phyloP scores from a whole-genome alignment of 2,888 invertebrate species.

The Cantharis lateralis region DNA sequence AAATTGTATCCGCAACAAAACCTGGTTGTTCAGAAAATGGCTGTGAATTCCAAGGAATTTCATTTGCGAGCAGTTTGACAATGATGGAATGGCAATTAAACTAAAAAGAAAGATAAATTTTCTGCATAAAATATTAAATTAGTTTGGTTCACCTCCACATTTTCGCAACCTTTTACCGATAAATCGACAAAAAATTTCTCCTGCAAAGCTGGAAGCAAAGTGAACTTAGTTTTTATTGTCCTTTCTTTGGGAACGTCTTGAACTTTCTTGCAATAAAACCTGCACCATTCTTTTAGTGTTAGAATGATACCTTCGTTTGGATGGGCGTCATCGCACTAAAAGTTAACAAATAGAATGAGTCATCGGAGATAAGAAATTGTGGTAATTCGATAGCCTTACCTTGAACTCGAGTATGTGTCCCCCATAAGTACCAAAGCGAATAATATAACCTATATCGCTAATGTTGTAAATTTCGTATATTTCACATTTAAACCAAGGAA shows the following conservation, averaged over 20 bases:
- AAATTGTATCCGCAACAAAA: constrained; percentile 64
- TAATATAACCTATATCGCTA: constrained; percentile 52
- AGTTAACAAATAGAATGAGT: constrained; percentile 4
- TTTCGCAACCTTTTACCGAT: constrained; percentile 58
- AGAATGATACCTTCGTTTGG: constrained; percentile 61
- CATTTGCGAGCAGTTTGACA: constrained; percentile 61
- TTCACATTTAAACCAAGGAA: constrained; percentile 69
- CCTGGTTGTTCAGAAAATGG: constrained; percentile 63
- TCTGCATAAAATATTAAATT: too few relatives aligned
- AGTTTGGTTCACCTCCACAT: constrained; percentile 46
- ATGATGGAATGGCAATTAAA: constrained; percentile 59
- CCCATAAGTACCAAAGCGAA: constrained; percentile 66
- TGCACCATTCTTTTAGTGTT: constrained; percentile 67
- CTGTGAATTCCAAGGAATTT: constrained; percentile 61
- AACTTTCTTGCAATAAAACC: constrained; percentile 64
- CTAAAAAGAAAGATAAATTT: not conserved
- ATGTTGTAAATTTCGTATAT: constrained; percentile 64
- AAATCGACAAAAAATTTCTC: constrained; percentile 70
- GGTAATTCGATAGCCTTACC: constrained; percentile 42
- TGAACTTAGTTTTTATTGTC: constrained; percentile 62
- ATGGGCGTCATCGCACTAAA: constrained; percentile 48
- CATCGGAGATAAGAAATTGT: not conserved
- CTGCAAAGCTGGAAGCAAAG: constrained; percentile 67
- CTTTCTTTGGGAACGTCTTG: constrained; percentile 55
- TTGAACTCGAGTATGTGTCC: constrained; percentile 70